Conservation (phyloP, 2,888 invertebrate genomes). For the Noctua janthina region DNA sequence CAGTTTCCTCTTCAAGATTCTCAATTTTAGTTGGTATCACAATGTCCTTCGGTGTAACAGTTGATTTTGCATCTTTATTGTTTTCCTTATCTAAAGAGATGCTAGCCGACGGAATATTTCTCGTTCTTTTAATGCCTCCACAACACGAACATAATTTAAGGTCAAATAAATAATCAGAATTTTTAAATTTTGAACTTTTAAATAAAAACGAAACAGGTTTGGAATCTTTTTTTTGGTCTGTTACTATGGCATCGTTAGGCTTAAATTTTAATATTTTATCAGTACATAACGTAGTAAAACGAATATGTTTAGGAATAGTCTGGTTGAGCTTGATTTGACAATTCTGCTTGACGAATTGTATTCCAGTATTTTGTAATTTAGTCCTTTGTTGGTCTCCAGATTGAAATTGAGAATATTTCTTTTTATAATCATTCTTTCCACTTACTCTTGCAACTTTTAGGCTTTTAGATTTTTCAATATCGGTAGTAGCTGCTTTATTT, state of each 20-base stretch:
- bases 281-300: slow-evolving; percentile 1
- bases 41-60: slow-evolving; percentile 5
- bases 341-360: background rate
- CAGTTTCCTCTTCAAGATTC: background rate
- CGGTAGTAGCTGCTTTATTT: slow-evolving; percentile 23
- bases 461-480: slow-evolving; percentile 56
- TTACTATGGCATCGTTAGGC: background rate
- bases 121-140: slow-evolving; percentile 36
- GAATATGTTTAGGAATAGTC: background rate
- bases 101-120: background rate
- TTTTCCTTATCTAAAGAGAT: slow-evolving; percentile 5
- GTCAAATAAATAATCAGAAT: background rate
- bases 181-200: slow-evolving; percentile 20
- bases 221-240: background rate
- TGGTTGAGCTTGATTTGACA: slow-evolving; percentile 19
- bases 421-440: slow-evolving; percentile 39
- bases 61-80: slow-evolving; percentile 1
- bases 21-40: background rate
- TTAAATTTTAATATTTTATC: slow-evolving; percentile 9
- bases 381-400: slow-evolving; percentile 38
- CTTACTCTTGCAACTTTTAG: slow-evolving; percentile 38
- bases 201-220: slow-evolving; percentile 33
- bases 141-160: slow-evolving; percentile 34
- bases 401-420: slow-evolving; percentile 51
- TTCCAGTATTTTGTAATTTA: slow-evolving; percentile 1